Conservation (phyloP, 1,140 invertebrate genomes). For the Ooceraea biroi region DNA sequence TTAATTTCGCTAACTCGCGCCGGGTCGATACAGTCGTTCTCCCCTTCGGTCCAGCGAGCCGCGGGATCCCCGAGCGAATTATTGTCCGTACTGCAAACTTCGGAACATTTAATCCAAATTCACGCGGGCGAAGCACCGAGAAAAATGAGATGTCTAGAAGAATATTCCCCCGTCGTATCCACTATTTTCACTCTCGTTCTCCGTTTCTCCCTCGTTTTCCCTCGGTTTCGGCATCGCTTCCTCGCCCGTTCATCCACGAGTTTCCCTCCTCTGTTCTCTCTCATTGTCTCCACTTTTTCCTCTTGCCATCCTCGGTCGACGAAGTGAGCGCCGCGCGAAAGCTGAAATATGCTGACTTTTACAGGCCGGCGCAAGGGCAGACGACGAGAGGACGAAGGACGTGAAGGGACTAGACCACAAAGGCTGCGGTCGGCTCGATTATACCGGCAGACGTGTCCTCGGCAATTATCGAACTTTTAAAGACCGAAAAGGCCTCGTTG, state of each 20-base stretch:
- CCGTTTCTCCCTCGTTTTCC: conserved; percentile 28
- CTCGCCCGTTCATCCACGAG: conserved; percentile 11
- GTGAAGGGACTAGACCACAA: conserved; percentile 82
- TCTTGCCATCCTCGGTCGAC: conserved; percentile 54
- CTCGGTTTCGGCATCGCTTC: not conserved
- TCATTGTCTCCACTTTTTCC: conserved; percentile 36
- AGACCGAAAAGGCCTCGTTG: conserved; percentile 77
- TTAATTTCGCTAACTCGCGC: conserved; percentile 81
- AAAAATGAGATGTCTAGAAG: conserved; percentile 49
- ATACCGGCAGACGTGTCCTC: conserved; percentile 84
- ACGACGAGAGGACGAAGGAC: conserved; percentile 69
- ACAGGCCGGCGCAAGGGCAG: conserved; percentile 76
- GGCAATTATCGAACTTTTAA: conserved; percentile 85
- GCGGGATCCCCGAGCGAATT: conserved; percentile 54
- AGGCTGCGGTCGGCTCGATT: conserved; percentile 85
- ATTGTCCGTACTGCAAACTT: conserved; percentile 59
- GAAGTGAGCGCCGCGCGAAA: conserved; percentile 58
- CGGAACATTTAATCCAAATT: conserved; percentile 55
- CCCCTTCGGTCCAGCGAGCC: conserved; percentile 68
- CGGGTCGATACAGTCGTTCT: conserved; percentile 70
- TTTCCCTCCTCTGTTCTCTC: conserved; percentile 1
- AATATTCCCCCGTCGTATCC: conserved; percentile 30
- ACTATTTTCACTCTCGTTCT: conserved; percentile 47
- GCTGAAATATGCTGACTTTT: conserved; percentile 86
- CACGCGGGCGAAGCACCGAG: conserved; percentile 42